Evolutionary conservation across 2,888 invertebrate genomes (phyloP), one percentile per base, ranked within the genome.

Genomic region (Caenorhabditis doughertyi): DNA sequence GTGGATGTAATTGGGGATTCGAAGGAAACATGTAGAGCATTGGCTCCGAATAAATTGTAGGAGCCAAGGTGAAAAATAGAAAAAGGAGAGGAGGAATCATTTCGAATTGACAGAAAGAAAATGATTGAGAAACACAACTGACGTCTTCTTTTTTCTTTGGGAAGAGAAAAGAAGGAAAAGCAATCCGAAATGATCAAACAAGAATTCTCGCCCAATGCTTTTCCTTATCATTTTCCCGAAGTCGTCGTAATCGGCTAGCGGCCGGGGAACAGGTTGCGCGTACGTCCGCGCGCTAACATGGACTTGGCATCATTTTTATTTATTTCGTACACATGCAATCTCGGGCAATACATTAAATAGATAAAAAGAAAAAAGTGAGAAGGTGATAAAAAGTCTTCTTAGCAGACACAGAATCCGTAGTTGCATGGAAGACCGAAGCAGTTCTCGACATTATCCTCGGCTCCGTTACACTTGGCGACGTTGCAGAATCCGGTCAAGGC

Each of bases 21-120:
- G 74, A 76, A n/a, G 86, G 86, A 35, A 83, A 83, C 74, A 86
- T 81, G 60, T 83, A 86, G 25, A 84, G 55, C 53, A 83, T 77
- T 23, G 85, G 80, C 62, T 84, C 85, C 0, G 81, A 77, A 27
- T 49, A 32, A 27, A 71, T 16, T 11, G 44, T 8, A 5, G 53
- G 62, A 39, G 67, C 25, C 44, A 80, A 47, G n/a, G 18, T 18
- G 18, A 47, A 9, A 0, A 72, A 35, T 2, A 64, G n/a, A n/a
- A 72, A 16, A 8, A 55, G n/a, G 13, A 73, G 16, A 39, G 51
- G 44, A 7, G 53, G 53, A 27, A 68, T 2, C 79, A 71, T 70
- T 25, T 16, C n/a, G 51, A 53, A 44, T 18, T 16, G 21, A 47
- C 29, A 21, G 21, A 44, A 47, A 35, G 29, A 56, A 56, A 7